Evolutionary conservation across 2,113 vertebrate species (phyloP).

Genomic region (Scomber scombrus): DNA sequence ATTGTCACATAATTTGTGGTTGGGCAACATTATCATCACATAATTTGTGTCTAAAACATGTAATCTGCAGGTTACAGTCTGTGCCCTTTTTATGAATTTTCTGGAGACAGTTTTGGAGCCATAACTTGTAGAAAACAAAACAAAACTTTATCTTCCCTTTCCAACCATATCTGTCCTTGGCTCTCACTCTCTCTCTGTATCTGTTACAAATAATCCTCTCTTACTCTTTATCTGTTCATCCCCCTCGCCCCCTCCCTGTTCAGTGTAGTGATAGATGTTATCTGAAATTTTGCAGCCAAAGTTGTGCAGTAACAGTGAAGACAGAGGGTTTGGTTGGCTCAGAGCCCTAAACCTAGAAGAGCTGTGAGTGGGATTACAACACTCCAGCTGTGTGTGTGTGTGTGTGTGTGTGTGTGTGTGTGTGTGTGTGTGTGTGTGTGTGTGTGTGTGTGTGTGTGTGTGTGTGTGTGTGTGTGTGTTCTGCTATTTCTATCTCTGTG

Average conservation of each 20-base stretch:
- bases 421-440: neutral
- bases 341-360: slow-evolving; percentile 37
- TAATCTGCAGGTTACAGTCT: slow-evolving; percentile 39
- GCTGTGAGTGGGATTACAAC: slow-evolving; percentile 58
- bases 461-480: slow-evolving; percentile 4
- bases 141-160: slow-evolving; percentile 17
- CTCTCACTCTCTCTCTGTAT: slow-evolving; percentile 34
- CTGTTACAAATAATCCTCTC: slow-evolving; percentile 60
- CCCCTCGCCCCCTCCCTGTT: slow-evolving; percentile 19
- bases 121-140: slow-evolving; percentile 21
- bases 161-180: slow-evolving; percentile 45
- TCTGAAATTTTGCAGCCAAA: slow-evolving; percentile 55
- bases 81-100: slow-evolving; percentile 30
- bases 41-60: slow-evolving; percentile 34
- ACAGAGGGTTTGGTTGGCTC: slow-evolving; percentile 57
- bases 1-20: slow-evolving; percentile 49
- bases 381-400: slow-evolving; percentile 24
- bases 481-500: too few species aligned
- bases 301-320: slow-evolving; percentile 43
- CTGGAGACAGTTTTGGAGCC: slow-evolving; percentile 20
- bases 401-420: too few species aligned
- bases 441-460: neutral
- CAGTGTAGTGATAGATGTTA: slow-evolving; percentile 54
- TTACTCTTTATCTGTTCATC: slow-evolving; percentile 25
- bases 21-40: slow-evolving; percentile 25